A percentile compares a stretch with the other conserved stretches of the same genome.
phyloP scores from a whole-genome alignment of 2,113 vertebrate genomes.

The Tylochromis polylepis region DNA sequence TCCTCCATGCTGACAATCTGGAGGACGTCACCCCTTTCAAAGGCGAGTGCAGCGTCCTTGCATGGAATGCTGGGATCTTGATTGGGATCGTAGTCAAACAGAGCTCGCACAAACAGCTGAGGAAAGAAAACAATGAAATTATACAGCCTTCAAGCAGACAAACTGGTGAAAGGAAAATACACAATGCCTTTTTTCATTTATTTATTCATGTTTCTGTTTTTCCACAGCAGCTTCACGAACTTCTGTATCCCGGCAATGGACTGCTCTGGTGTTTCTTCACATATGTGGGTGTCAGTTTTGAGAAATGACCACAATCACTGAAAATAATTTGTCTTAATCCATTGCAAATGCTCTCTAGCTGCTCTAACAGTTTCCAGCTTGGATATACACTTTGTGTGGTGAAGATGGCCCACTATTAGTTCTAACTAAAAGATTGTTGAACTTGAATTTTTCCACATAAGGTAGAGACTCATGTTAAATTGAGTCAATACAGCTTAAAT shows the following conservation, averaged over 20 bases:
- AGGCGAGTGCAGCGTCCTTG: slow-evolving; percentile 86
- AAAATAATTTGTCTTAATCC: slow-evolving; percentile 49
- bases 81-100: slow-evolving; percentile 87
- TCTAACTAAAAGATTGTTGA: background rate
- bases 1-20: slow-evolving; percentile 91
- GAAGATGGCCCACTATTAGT: background rate
- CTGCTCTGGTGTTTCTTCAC: background rate
- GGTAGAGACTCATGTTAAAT: background rate
- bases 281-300: slow-evolving; percentile 31
- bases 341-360: slow-evolving; percentile 18
- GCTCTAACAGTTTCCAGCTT: slow-evolving; percentile 29
- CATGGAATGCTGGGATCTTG: slow-evolving; percentile 90
- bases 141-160: background rate
- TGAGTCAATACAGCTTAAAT: background rate
- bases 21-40: slow-evolving; percentile 87
- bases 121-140: slow-evolving; percentile 18
- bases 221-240: background rate
- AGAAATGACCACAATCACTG: slow-evolving; percentile 37
- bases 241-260: background rate
- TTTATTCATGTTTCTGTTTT: background rate
- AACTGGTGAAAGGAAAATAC: background rate
- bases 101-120: slow-evolving; percentile 86
- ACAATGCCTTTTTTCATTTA: background rate
- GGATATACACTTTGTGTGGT: background rate
- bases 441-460: slow-evolving; percentile 11